Evolutionary conservation across 1,140 invertebrate genomes (phyloP).

Genomic region (Leptinotarsa defecta): DNA sequence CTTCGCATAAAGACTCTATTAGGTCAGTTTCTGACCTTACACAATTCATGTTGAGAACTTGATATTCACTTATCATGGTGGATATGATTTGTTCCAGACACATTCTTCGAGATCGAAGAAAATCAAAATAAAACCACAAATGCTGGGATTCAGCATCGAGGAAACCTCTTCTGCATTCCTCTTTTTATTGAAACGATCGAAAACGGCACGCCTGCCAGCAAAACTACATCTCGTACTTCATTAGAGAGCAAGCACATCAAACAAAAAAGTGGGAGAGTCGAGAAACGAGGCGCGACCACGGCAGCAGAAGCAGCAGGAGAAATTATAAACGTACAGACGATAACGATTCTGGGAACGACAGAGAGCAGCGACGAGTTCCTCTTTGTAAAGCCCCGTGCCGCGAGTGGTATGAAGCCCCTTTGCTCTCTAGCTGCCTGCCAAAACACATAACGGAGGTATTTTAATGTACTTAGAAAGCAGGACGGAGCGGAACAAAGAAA

Average conservation of each 20-base stretch:
- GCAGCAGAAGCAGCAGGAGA: conserved; percentile 1
- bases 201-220: not conserved
- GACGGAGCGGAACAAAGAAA: conserved; percentile 14
- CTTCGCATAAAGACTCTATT: too few species aligned
- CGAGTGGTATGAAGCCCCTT: conserved; percentile 16
- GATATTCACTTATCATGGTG: too few species aligned
- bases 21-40: too few species aligned
- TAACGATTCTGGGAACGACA: not conserved
- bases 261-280: not conserved
- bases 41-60: too few species aligned
- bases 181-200: not conserved
- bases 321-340: not conserved
- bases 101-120: too few species aligned
- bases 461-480: conserved; percentile 24
- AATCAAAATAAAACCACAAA: too few species aligned
- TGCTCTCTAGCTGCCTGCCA: conserved; percentile 10
- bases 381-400: conserved; percentile 10
- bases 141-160: too few species aligned
- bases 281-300: conserved; percentile 4
- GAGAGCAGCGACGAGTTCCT: conserved; percentile 5
- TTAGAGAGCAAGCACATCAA: conserved; percentile 5
- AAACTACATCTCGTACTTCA: conserved; percentile 3
- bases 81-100: too few species aligned
- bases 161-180: not conserved
- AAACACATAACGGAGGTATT: conserved; percentile 20